Percentiles rank a stretch among this genome's conserved stretches.
Conservation (phyloP, 2,888 invertebrate species). For the Dicyrtomina minuta region DNA sequence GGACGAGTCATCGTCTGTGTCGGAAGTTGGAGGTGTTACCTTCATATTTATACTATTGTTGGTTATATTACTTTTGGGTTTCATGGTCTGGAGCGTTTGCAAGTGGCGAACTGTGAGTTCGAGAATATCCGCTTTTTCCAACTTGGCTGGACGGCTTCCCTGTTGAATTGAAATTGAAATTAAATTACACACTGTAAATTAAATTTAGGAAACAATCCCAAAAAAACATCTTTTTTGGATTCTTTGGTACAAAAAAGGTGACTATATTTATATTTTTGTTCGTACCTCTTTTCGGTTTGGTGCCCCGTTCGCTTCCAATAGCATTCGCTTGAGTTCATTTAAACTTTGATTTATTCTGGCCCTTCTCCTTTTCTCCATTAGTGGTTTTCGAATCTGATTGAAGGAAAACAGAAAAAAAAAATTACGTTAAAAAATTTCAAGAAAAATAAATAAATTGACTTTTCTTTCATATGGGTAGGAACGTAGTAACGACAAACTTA, state of each 20-base stretch:
- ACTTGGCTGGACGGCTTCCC: constrained; percentile 60
- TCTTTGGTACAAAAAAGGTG: neutral
- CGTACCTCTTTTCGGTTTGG: constrained; percentile 54
- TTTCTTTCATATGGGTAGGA: too few species aligned
- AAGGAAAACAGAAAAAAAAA: constrained; percentile 5
- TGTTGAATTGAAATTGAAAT: constrained; percentile 4
- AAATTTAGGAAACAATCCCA: neutral
- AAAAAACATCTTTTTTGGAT: neutral
- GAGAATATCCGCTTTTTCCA: constrained; percentile 68
- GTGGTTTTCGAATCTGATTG: constrained; percentile 59
- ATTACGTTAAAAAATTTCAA: neutral
- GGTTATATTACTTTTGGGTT: neutral
- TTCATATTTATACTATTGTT: constrained; percentile 1
- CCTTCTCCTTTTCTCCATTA: constrained; percentile 62
- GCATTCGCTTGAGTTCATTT: constrained; percentile 60
- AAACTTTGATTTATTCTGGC: constrained; percentile 62
- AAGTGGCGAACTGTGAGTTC: constrained; percentile 66
- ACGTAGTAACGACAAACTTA: too few species aligned
- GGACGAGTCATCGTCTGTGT: constrained; percentile 1
- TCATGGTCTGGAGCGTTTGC: constrained; percentile 58
- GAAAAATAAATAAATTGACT: neutral
- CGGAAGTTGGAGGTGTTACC: constrained; percentile 1
- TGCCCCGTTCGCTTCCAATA: constrained; percentile 56
- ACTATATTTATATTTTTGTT: too few species aligned
- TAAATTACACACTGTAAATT: constrained; percentile 1